Evolutionary conservation across 2,797 vertebrate species (phyloP).

Genomic region (Pseudopleuronectes americanus): DNA sequence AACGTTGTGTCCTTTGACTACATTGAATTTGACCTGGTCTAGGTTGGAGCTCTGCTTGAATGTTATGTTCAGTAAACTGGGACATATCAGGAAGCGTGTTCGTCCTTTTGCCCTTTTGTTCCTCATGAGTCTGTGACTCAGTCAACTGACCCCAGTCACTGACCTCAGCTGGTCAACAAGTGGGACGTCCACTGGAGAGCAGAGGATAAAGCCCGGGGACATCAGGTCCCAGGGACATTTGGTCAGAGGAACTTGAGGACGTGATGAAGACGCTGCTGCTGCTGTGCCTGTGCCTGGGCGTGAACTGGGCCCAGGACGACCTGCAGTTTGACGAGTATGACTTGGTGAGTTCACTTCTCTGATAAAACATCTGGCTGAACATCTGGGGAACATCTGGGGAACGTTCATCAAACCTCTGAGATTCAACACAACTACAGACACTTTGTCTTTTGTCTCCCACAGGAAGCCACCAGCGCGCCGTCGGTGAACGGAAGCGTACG

Average conservation of each 20-base stretch:
- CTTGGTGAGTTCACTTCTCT: constrained; percentile 41
- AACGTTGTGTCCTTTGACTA: too few species aligned
- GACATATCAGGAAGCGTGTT: too few species aligned
- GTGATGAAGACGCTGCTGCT: constrained; percentile 62
- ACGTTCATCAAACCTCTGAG: too few species aligned
- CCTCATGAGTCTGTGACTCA: not conserved
- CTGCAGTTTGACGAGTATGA: constrained; percentile 69
- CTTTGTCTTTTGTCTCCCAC: not conserved
- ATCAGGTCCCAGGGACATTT: not conserved
- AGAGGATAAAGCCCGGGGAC: constrained; percentile 25
- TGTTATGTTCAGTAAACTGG: not conserved
- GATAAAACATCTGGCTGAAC: too few species aligned
- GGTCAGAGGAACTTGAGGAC: too few species aligned
- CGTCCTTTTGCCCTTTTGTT: constrained; percentile 39
- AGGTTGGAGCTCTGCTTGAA: too few species aligned
- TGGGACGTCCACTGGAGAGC: not conserved
- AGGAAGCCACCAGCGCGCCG: not conserved
- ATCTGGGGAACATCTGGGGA: too few species aligned
- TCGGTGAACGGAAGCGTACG: not conserved
- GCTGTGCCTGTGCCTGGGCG: constrained; percentile 47
- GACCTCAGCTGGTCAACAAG: constrained; percentile 29
- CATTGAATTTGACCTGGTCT: too few species aligned
- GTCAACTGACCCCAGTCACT: not conserved
- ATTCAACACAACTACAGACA: too few species aligned
- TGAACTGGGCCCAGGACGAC: not conserved